Base-by-base conservation (phyloP, 23 tunicate genomes). In the Clavelina lepadiformis region DNA sequence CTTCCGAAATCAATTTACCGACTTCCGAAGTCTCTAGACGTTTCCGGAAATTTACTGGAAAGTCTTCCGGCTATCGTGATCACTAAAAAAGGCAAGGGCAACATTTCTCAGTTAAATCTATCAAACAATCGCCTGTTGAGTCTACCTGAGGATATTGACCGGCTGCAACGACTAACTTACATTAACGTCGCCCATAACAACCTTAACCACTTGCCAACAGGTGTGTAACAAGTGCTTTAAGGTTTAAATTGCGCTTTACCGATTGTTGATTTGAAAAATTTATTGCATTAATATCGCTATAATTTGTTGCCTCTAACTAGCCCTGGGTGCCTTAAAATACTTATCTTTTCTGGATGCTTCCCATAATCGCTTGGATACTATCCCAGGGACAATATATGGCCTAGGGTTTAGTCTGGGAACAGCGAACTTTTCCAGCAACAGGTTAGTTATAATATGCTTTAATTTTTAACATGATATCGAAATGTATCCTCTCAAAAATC, bases 1-100 rank as follows among this genome's bases (percentile, higher is more conserved):
- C 59, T 94, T n/a, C 99, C 99, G 13, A 85, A 75, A 33, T 86
- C 99, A 41, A 80, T 94, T 22, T 94, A 94, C 72, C 63, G 72
- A 1, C 67, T 94, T 25, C 95, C 84, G 25, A 76, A 81, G 20
- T 58, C 84, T 0, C 50, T 94, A 44, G 81, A 94, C 57, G 91
- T 69, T 19, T 80, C 99, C n/a, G 82, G 83, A 3, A 94, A 94
- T 56, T 59, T 53, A 41, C 71, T 94, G 26, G 85, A 70, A 37
- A 37, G 73, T 25, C 67, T 94, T 0, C 99, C 99, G 27, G 53
- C 74, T 5, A 82, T 94, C 36, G 73, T 51, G 29, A 71, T 82
- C 63, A 75, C 91, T 23, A 82, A 81, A 56, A 94, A 94, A 63
- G 74, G 72, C 57, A 86, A 86, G 50, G 95, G 91, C 2, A 80